These are phyloP conservation scores for Campylomormyrus tamandua DNA, from an alignment of 2,113 vertebrate species.

Conservation along the genomic window DNA sequence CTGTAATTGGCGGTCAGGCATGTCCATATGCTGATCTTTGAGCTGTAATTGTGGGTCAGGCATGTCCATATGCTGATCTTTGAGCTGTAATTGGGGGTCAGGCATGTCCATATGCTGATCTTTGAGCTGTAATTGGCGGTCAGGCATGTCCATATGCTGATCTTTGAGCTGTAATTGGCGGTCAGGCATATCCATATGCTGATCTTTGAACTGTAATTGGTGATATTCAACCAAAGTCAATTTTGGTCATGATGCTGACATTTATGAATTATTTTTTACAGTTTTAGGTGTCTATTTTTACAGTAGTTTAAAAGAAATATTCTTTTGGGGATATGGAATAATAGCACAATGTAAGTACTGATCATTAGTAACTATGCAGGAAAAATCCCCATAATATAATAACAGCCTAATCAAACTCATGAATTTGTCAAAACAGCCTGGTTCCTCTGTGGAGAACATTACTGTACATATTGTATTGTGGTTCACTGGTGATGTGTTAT, in stretches of 20 bases:
- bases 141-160: no score
- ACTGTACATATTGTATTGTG: background rate
- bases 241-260: background rate
- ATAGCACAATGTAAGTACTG: background rate
- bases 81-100: no score
- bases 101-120: no score
- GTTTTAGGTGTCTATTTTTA: background rate
- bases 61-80: no score
- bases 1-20: background rate
- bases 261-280: background rate
- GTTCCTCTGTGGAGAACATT: background rate
- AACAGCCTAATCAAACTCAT: background rate
- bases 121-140: no score
- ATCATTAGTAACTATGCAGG: background rate
- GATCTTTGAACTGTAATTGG: background rate
- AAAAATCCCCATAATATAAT: background rate
- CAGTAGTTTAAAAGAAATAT: background rate
- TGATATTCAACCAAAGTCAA: background rate
- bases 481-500: background rate
- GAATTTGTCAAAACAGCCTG: background rate
- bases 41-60: background rate
- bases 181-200: no score
- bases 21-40: background rate
- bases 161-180: no score
- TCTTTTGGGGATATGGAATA: background rate